Base-by-base conservation (phyloP, 2,797 vertebrate species). In the Oreonectes daqikongensis region DNA sequence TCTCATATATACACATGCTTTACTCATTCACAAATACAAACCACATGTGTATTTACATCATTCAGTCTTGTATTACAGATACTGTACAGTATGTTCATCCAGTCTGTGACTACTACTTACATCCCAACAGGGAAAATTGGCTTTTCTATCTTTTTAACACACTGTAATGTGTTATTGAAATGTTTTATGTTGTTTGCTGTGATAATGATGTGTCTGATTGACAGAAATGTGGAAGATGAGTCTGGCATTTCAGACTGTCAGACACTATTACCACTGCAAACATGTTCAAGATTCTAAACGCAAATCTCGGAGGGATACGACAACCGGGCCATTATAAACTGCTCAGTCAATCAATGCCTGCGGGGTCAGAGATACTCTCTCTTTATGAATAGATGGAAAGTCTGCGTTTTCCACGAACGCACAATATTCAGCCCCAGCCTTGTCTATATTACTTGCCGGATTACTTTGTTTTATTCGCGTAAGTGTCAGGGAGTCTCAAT, bases 171-270 rank as follows among this genome's bases (percentile, higher is more conserved):
- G 18, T 35, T 72, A 22, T 52, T 35, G 1, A 72, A 71, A 26
- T 38, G 59, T 4, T 26, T 26, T 63, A 48, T 72, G n/a, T 26
- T 38, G 70, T 50, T 52, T 52, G 48, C 48, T 5, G n/a, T 52
- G 48, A 18, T 22, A 18, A 52, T 52, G 48, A 20, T 48, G 17
- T 18, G 1, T 48, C 17, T 48, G 44, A 48, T 12, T 3, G 44
- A 48, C 44, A 2, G 44, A 48, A 48, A 48, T 48, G 44, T 48
- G 15, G 44, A 48, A 44, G 12, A 14, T 50, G 18, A 50, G 2
- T 50, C 46, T n/a, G 6, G 18, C 46, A n/a, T 50, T 50, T n/a
- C 87, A 89, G 88, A 86, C 71, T 81, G 75, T 83, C 79, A 86
- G 86, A 88, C 80, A 88, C 85, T 79, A 81, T 75, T 80, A 82